Evolutionary conservation across 2,888 invertebrate species (phyloP).

Genomic region (Cynaeus angustus): DNA sequence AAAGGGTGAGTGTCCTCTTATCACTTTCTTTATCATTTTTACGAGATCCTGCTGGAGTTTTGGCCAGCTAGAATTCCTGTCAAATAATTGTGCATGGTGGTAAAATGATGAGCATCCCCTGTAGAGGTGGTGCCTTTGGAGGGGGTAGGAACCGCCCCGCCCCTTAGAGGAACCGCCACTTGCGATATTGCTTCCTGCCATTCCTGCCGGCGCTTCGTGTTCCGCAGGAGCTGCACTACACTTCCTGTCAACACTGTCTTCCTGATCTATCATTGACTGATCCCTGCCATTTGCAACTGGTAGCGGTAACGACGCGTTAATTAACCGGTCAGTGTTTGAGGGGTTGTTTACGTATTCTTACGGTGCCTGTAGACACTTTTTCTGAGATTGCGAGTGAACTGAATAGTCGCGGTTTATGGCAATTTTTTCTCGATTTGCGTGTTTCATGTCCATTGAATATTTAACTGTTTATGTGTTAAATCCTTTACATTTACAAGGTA

Average conservation of each 20-base stretch:
- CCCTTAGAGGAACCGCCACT: slow-evolving; percentile 71
- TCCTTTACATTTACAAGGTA: slow-evolving; percentile 31
- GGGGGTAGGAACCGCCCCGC: slow-evolving; percentile 67
- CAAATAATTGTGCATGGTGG: slow-evolving; percentile 49
- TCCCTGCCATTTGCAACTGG: slow-evolving; percentile 49
- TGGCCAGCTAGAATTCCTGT: slow-evolving; percentile 18
- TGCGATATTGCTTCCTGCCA: slow-evolving; percentile 73
- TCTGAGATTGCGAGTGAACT: slow-evolving; percentile 9
- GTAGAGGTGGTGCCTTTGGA: slow-evolving; percentile 61
- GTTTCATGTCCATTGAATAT: slow-evolving; percentile 36
- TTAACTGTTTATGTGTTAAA: slow-evolving; percentile 34
- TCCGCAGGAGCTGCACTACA: slow-evolving; percentile 70
- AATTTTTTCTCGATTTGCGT: slow-evolving; percentile 40
- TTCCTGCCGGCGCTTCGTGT: slow-evolving; percentile 69
- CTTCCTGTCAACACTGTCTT: slow-evolving; percentile 69
- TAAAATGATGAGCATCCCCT: slow-evolving; percentile 63
- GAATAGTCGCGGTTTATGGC: slow-evolving; percentile 30
- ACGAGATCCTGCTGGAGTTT: slow-evolving; percentile 16
- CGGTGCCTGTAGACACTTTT: slow-evolving; percentile 5
- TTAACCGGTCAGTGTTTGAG: slow-evolving; percentile 42
- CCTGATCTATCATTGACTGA: slow-evolving; percentile 62
- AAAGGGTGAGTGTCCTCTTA: not conserved
- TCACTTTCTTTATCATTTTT: slow-evolving; percentile 21
- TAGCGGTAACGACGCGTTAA: slow-evolving; percentile 43
- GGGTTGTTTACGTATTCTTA: slow-evolving; percentile 25